Percentiles rank a stretch among this genome's conserved stretches.
phyloP scores from a whole-genome alignment of 2,113 vertebrate genomes.

The Syngnathus typhle region DNA sequence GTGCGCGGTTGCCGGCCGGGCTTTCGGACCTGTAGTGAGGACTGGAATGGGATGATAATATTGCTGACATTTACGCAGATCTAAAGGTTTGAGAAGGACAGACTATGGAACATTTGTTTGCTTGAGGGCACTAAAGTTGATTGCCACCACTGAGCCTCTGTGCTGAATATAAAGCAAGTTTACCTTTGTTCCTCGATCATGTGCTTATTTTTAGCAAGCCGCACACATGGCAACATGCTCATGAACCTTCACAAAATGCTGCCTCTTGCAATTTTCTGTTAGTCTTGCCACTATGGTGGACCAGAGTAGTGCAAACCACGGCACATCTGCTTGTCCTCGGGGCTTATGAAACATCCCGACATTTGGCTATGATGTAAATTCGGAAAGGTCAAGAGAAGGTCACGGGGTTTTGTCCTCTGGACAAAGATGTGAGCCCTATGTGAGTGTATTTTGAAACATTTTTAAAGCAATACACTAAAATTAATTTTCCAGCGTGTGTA shows the following conservation, averaged over 20 bases:
- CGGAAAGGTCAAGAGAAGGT: constrained; percentile 64
- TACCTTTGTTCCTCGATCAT: constrained; percentile 34
- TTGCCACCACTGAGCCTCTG: constrained; percentile 46
- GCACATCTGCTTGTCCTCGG: constrained; percentile 56
- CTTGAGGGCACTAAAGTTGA: constrained; percentile 59
- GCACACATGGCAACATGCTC: constrained; percentile 20
- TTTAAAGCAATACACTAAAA: neutral
- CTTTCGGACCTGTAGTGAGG: constrained; percentile 30
- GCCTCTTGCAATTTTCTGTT: constrained; percentile 20
- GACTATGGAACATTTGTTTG: constrained; percentile 70
- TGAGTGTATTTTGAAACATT: neutral
- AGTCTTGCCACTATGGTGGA: constrained; percentile 8
- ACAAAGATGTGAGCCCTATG: neutral
- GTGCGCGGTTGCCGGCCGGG: constrained; percentile 21
- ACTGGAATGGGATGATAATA: constrained; percentile 39
- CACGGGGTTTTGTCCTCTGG: constrained; percentile 20
- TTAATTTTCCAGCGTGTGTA: too few species aligned
- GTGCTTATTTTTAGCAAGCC: constrained; percentile 28
- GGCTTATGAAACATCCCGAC: constrained; percentile 49
- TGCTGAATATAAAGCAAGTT: constrained; percentile 58
- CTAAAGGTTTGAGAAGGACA: constrained; percentile 62
- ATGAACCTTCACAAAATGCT: constrained; percentile 17
- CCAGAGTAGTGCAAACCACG: constrained; percentile 23
- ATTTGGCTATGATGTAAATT: constrained; percentile 31
- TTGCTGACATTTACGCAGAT: constrained; percentile 69